Base-by-base conservation (phyloP, 2,113 vertebrate species). In the Scalopus aquaticus region DNA sequence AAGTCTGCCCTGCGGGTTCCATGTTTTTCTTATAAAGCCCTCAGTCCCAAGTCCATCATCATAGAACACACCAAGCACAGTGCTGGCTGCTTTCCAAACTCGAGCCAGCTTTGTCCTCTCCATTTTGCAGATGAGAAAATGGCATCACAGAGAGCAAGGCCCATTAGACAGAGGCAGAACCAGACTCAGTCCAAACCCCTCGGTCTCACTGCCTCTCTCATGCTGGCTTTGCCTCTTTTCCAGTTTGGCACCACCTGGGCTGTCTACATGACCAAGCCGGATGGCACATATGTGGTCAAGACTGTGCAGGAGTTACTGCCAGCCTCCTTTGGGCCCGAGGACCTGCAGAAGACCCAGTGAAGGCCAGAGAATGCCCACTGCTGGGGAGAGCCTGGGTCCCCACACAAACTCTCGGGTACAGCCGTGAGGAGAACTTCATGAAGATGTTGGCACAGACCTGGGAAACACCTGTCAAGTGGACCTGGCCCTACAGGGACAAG, bases 231-330 rank as follows among this genome's bases (percentile, higher is more conserved):
- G 56, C n/a, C 37, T 84, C 54, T 97, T 73, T 97, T 96, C 13
- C 96, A 99, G 99, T 99, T 99, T 16, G 99, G 99, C 9, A 95
- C 90, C 0, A 96, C 98, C 35, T 99, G 99, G 99, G 98, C 98
- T 0, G 95, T 99, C 87, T 99, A 98, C 95, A 96, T 99, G 97
- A 98, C 99, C 65, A 99, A 99, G 94, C 87, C 98, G 0, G 99
- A 99, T 0, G 98, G 99, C 5, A 97, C 98, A 0, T 99, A 98
- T 3, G 13, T 97, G 0, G 95, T 98, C 84, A 99, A 96, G 98
- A 99, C 96, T 0, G 98, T 99, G 56, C 97, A 98, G 4, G 98
- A 99, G 73, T 97, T 99, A 39, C 98, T 99, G 65, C 99, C 99
- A 0, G n/a, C 74, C 64, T 99, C 99, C 28, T 99, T 99, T 0